Evolutionary conservation across 1,140 invertebrate species (phyloP).

Genomic region (Zaprionus nigranus): DNA sequence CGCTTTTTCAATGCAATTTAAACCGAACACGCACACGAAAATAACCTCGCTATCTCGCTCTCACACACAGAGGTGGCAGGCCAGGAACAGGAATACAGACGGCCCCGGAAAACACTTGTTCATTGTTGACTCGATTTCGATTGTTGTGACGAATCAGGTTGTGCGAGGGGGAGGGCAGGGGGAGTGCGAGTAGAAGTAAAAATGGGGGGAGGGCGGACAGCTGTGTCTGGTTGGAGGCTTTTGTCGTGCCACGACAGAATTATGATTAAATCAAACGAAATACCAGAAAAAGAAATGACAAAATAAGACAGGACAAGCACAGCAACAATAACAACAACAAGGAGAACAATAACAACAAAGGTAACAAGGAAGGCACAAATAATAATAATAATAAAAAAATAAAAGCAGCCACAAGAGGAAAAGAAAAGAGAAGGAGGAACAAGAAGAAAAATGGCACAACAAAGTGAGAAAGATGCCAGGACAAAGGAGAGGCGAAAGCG

Average conservation of each 20-base stretch:
- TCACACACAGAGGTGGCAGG: not conserved
- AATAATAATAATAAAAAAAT: conserved; percentile 27
- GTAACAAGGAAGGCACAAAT: not conserved
- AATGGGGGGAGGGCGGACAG: not conserved
- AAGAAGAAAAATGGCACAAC: conserved; percentile 24
- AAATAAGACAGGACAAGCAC: conserved; percentile 15
- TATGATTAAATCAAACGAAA: conserved; percentile 60
- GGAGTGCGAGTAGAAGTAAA: not conserved
- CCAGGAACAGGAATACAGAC: conserved; percentile 20
- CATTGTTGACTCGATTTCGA: conserved; percentile 48
- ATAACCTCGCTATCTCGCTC: not conserved
- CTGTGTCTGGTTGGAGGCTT: conserved; percentile 17
- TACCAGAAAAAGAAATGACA: conserved; percentile 19
- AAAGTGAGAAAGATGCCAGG: conserved; percentile 29
- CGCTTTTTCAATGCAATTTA: conserved; percentile 29
- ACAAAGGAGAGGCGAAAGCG: conserved; percentile 19
- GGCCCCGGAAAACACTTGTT: conserved; percentile 34
- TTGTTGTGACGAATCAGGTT: conserved; percentile 31
- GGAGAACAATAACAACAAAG: conserved; percentile 3
- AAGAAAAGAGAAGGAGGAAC: not conserved
- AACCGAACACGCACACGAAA: not conserved
- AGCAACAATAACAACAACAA: conserved; percentile 13
- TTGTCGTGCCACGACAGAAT: conserved; percentile 39
- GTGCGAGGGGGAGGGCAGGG: too few species aligned
- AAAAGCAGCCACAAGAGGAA: conserved; percentile 8